Conservation (phyloP, 2,888 invertebrate species). For the Pharmacophagus antenor region DNA sequence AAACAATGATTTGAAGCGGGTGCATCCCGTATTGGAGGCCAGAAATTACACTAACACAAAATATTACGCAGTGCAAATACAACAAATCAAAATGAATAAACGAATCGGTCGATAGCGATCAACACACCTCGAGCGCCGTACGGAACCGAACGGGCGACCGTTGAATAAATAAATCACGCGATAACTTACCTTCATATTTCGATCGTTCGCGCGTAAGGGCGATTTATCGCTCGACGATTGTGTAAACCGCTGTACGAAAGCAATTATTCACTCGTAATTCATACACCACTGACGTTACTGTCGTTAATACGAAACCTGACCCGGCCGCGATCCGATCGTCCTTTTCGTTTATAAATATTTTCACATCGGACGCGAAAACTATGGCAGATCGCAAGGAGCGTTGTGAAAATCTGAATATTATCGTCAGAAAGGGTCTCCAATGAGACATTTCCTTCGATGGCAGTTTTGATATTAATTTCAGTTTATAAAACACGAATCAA, state of each 20-base stretch:
- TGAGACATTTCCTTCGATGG: no score
- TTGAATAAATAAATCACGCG: slow-evolving; percentile 31
- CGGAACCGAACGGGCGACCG: slow-evolving; percentile 19
- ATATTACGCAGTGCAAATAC: slow-evolving; percentile 28
- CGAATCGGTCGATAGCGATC: slow-evolving; percentile 27
- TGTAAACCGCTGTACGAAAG: slow-evolving; percentile 15
- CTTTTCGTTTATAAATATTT: no score
- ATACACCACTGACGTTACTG: slow-evolving; percentile 1
- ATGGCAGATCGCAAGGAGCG: no score
- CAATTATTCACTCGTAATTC: slow-evolving; percentile 25
- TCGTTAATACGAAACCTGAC: slow-evolving; percentile 3
- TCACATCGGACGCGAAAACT: no score
- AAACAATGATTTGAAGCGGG: slow-evolving; percentile 8
- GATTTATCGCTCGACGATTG: slow-evolving; percentile 30
- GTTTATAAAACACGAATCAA: no score
- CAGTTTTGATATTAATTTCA: no score
- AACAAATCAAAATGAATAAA: slow-evolving; percentile 32
- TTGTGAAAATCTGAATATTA: no score
- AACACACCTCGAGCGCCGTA: slow-evolving; percentile 27
- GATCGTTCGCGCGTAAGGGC: slow-evolving; percentile 31
- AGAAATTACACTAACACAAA: slow-evolving; percentile 26
- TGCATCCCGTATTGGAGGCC: slow-evolving; percentile 16
- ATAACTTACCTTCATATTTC: slow-evolving; percentile 29
- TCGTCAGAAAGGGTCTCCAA: no score
- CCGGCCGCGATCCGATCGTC: no score